phyloP scores from a whole-genome alignment of 2,113 vertebrate species.

The Archocentrus centrarchus region DNA sequence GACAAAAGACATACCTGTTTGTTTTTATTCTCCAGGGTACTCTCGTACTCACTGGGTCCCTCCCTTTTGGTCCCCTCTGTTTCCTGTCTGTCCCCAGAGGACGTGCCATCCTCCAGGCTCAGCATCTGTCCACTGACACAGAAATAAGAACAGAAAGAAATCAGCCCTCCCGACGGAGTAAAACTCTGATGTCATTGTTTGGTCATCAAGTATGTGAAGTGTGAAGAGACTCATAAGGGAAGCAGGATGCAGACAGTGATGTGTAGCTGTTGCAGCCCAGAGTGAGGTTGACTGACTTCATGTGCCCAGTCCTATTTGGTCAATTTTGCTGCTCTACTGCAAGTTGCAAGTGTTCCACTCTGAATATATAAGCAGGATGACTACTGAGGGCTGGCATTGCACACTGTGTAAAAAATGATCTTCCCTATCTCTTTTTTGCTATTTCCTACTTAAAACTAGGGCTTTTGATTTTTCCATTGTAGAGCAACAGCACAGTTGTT shows the following conservation, averaged over 20 bases:
- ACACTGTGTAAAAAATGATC: background rate
- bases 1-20: slow-evolving; percentile 70
- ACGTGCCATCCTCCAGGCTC: slow-evolving; percentile 76
- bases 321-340: slow-evolving; percentile 21
- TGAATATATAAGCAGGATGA: slow-evolving; percentile 4
- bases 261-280: slow-evolving; percentile 8
- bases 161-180: slow-evolving; percentile 43
- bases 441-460: background rate
- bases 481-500: background rate
- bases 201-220: slow-evolving; percentile 23
- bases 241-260: slow-evolving; percentile 33
- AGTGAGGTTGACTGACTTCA: slow-evolving; percentile 43
- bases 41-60: slow-evolving; percentile 79
- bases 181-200: slow-evolving; percentile 17
- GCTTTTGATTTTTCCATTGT: background rate
- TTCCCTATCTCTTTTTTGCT: background rate
- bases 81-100: slow-evolving; percentile 67
- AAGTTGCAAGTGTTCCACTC: slow-evolving; percentile 10
- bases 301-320: slow-evolving; percentile 36
- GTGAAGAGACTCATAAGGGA: slow-evolving; percentile 19
- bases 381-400: background rate
- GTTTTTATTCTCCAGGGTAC: slow-evolving; percentile 77
- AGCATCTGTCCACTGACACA: slow-evolving; percentile 69
- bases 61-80: slow-evolving; percentile 73
- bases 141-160: slow-evolving; percentile 37